These are phyloP conservation scores for Drosophila lacteicornis DNA, from an alignment of 1,140 invertebrate genomes.

Conservation along the genomic window DNA sequence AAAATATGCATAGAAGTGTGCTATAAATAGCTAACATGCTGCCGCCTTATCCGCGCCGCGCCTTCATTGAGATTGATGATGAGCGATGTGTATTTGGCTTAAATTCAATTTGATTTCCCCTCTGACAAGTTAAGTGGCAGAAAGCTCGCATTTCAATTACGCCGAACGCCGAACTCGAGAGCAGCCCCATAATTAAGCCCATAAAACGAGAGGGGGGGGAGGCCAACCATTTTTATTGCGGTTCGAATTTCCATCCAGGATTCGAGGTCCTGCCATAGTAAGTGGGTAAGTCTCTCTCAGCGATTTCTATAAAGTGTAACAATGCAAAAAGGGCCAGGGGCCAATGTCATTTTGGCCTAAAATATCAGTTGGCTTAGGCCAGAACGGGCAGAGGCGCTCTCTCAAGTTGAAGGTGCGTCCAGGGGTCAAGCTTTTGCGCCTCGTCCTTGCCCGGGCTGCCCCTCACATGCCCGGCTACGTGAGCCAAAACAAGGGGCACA, in stretches of 20 bases:
- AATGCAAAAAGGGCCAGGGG: slow-evolving; percentile 24
- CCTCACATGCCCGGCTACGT: slow-evolving; percentile 30
- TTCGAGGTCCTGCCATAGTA: background rate
- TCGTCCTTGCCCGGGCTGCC: slow-evolving; percentile 38
- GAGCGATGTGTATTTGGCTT: slow-evolving; percentile 34
- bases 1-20: slow-evolving; percentile 30
- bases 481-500: slow-evolving; percentile 56
- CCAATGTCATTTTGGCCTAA: slow-evolving; percentile 36
- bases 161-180: slow-evolving; percentile 33
- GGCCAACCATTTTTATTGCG: slow-evolving; percentile 49
- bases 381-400: background rate
- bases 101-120: slow-evolving; percentile 40
- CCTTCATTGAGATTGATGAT: slow-evolving; percentile 35
- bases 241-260: slow-evolving; percentile 58
- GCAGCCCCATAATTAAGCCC: slow-evolving; percentile 66
- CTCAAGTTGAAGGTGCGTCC: slow-evolving; percentile 56
- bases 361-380: slow-evolving; percentile 49
- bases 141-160: slow-evolving; percentile 72
- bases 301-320: slow-evolving; percentile 34
- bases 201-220: slow-evolving; percentile 36
- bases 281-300: background rate
- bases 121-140: slow-evolving; percentile 58
- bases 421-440: slow-evolving; percentile 42
- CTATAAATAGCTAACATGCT: slow-evolving; percentile 31
- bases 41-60: background rate